A percentile compares a stretch with the other conserved stretches of the same genome.
These are phyloP conservation scores for Limnodromus scolopaceus DNA, from an alignment of 2,797 vertebrate genomes.

Conservation along the genomic window DNA sequence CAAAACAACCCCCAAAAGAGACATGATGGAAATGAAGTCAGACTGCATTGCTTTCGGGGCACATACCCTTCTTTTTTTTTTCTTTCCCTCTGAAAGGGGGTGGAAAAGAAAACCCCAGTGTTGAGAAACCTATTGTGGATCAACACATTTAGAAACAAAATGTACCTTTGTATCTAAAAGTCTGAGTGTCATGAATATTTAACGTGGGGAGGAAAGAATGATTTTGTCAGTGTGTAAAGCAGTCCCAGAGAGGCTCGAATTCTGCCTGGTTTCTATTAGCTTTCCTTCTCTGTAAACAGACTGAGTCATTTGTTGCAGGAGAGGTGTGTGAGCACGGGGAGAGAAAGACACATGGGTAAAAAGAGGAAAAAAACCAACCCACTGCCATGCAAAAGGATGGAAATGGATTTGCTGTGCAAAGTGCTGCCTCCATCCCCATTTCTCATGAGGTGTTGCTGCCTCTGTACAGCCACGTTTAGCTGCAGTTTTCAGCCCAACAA, in stretches of 20 bases:
- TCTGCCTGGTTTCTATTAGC: constrained; percentile 78
- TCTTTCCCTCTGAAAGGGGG: constrained; percentile 2
- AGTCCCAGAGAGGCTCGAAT: constrained; percentile 76
- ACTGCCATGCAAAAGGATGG: neutral
- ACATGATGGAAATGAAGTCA: constrained; percentile 60
- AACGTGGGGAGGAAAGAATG: constrained; percentile 76
- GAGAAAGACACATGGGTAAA: neutral
- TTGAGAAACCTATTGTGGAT: constrained; percentile 57
- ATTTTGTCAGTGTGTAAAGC: constrained; percentile 79
- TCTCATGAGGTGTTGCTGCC: neutral
- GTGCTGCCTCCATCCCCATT: neutral
- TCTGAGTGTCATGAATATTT: constrained; percentile 79
- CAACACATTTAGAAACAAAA: constrained; percentile 79
- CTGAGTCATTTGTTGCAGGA: constrained; percentile 72
- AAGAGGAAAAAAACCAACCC: neutral
- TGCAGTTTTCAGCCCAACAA: neutral
- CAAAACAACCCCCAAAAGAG: constrained; percentile 48
- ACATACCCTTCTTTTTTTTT: neutral
- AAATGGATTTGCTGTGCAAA: neutral
- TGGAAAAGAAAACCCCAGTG: constrained; percentile 56
- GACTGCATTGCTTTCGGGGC: constrained; percentile 51
- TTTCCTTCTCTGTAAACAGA: constrained; percentile 78
- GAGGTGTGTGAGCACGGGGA: constrained; percentile 37
- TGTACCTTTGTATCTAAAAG: constrained; percentile 81
- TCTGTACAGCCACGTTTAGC: neutral